Conservation (phyloP, 2,113 vertebrate species). For the Pomatorhinus ruficollis region DNA sequence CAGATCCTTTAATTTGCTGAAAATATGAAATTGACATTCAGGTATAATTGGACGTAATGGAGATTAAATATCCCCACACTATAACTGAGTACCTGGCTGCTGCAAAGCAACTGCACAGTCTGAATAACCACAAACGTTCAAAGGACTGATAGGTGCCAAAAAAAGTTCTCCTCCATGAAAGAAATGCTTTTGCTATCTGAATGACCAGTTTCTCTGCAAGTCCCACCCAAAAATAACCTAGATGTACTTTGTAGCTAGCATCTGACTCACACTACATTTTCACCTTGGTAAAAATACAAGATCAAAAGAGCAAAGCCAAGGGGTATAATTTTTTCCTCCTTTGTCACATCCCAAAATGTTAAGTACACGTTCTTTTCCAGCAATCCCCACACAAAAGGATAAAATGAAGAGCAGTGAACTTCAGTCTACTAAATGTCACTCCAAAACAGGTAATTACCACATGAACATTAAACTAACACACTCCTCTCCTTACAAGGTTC, state of each 20-base stretch:
- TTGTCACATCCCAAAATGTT: conserved; percentile 60
- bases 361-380: conserved; percentile 31
- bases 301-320: conserved; percentile 46
- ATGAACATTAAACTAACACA: conserved; percentile 55
- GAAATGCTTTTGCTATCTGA: neutral
- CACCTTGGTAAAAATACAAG: conserved; percentile 53
- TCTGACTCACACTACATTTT: neutral
- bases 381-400: conserved; percentile 36
- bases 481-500: conserved; percentile 1
- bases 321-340: conserved; percentile 64
- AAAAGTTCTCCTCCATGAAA: neutral
- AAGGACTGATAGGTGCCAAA: neutral
- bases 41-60: neutral
- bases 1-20: neutral
- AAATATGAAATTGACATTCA: neutral
- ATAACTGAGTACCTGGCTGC: neutral
- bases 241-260: neutral
- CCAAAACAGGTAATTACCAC: conserved; percentile 70
- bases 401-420: conserved; percentile 55
- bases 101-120: neutral
- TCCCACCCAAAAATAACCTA: neutral
- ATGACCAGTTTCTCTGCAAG: neutral
- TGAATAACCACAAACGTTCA: neutral
- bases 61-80: neutral
- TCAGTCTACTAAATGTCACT: conserved; percentile 72